Base-by-base conservation (phyloP, 2,888 invertebrate genomes). In the Caenorhabditis sinica region DNA sequence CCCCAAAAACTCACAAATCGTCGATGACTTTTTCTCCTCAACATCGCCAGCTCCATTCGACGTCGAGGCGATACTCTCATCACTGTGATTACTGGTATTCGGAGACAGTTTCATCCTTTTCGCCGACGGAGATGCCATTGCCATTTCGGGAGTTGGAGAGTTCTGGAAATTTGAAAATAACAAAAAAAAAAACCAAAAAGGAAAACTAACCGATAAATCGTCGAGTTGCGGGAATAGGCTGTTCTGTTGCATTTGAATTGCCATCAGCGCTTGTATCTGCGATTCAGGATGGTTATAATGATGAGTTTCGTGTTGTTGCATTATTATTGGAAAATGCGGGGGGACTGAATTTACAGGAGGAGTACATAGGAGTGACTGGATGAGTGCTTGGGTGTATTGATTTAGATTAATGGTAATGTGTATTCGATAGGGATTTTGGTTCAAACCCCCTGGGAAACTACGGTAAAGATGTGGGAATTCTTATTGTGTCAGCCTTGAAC, bases 241-340 rank as follows among this genome's bases (percentile, higher is more conserved):
- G 20, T 60, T 66, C 8, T 79, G 79, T 36, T 73, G 72, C 65
- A 80, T 72, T 72, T 79, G 79, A 33, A 79, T 28, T 9, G 80
- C 66, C 72, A 80, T 65, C 43, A 80, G 45, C 36, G 80, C 80
- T 65, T 80, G 80, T 0, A 80, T 80, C 80, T 80, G 80, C 17
- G 36, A 74, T 28, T n/a, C 45, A 20, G 40, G 1, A 75, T 43
- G 25, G 11, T 17, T 33, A 28, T 23, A 25, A 40, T 40, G 40
- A 13, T 2, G 40, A 40, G 6, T 40, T 40, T 40, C 5, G 9
- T 36, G 9, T 40, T 40, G 40, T 40, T 40, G 40, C 40, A 40
- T 40, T 40, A 40, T 40, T 40, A 40, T 40, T 40, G 20, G 20
- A 49, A 45, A 45, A 45, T 40, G 13, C 17, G 45, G 15, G 11